phyloP scores from a whole-genome alignment of 1,140 invertebrate species.

The Alviniconcha marisindica region DNA sequence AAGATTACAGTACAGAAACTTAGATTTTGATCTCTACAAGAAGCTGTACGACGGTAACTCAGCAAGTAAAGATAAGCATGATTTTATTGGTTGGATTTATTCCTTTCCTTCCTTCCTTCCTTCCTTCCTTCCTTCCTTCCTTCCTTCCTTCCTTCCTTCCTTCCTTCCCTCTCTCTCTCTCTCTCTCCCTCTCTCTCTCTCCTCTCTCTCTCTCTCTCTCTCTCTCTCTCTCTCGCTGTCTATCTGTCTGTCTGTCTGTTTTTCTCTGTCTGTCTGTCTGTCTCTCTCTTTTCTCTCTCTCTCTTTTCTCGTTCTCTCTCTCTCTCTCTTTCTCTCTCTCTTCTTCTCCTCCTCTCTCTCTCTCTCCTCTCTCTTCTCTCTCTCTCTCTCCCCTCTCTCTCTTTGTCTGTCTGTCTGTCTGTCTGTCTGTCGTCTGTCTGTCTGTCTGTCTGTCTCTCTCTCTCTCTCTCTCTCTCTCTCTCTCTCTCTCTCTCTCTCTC shows the following conservation, averaged over 20 bases:
- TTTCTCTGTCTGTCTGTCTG: not conserved
- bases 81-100: too few species aligned
- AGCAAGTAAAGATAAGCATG: too few species aligned
- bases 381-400: not conserved
- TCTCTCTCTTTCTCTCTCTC: constrained; percentile 8
- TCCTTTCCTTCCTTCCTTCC: constrained; percentile 44
- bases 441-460: not conserved
- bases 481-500: not conserved
- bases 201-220: constrained; percentile 19
- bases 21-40: too few species aligned
- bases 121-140: constrained; percentile 53
- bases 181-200: constrained; percentile 27
- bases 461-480: not conserved
- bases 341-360: not conserved
- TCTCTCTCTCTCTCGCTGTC: constrained; percentile 25
- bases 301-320: not conserved
- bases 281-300: not conserved
- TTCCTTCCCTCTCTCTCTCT: constrained; percentile 38
- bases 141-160: constrained; percentile 53
- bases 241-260: not conserved
- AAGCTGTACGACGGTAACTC: too few species aligned
- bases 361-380: not conserved
- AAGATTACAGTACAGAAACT: too few species aligned
- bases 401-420: not conserved
- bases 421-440: not conserved